phyloP scores from a whole-genome alignment of 2,888 invertebrate species.

The Drosophila robusta region DNA sequence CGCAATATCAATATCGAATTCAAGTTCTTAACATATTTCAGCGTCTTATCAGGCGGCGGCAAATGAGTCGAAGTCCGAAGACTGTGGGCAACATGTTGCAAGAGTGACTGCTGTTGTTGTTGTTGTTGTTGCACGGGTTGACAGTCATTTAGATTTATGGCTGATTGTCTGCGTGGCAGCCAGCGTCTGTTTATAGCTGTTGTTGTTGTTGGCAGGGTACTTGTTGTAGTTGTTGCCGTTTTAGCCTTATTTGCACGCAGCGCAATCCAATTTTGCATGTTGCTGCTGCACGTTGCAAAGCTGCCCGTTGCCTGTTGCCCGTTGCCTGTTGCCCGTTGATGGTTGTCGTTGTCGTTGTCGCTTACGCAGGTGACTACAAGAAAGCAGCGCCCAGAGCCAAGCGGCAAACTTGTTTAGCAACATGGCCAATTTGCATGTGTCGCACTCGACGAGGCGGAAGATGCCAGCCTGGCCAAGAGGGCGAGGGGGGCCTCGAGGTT shows the following conservation, averaged over 20 bases:
- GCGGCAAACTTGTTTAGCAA: constrained; percentile 78
- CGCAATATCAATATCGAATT: constrained; percentile 77
- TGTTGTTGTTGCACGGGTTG: constrained; percentile 65
- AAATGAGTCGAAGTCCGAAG: constrained; percentile 58
- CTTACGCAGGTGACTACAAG: constrained; percentile 81
- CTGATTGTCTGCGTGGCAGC: constrained; percentile 75
- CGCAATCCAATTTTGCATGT: constrained; percentile 77
- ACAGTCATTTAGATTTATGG: constrained; percentile 82
- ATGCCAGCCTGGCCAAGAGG: constrained; percentile 8
- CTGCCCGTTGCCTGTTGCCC: constrained; percentile 22
- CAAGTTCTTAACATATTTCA: constrained; percentile 77
- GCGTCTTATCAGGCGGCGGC: constrained; percentile 77
- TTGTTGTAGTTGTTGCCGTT: constrained; percentile 52
- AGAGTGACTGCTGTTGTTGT: constrained; percentile 43
- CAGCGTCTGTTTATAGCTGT: constrained; percentile 68
- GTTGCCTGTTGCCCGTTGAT: constrained; percentile 39
- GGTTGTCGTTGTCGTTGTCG: constrained; percentile 70
- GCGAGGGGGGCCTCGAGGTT: background rate
- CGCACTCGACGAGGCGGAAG: constrained; percentile 66
- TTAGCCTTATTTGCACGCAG: constrained; percentile 80
- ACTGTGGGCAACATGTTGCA: constrained; percentile 67
- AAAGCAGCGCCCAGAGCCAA: constrained; percentile 54
- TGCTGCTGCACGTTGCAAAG: constrained; percentile 34
- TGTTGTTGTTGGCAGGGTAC: constrained; percentile 17
- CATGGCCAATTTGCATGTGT: constrained; percentile 81